These are phyloP conservation scores for Apis dorsata DNA, from an alignment of 1,140 invertebrate species.

Conservation along the genomic window DNA sequence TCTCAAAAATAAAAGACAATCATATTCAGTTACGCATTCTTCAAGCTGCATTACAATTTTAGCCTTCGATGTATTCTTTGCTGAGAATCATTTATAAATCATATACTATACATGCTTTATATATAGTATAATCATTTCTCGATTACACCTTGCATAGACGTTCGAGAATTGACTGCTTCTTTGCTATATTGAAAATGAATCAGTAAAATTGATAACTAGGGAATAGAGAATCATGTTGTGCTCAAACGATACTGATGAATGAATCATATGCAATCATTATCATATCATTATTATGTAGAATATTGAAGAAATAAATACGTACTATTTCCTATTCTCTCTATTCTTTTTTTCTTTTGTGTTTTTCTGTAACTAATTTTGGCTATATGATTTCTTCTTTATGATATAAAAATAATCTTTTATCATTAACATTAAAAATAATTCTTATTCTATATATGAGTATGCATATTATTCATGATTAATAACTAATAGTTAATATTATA, in stretches of 20 bases:
- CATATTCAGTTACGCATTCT: not conserved
- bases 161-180: not conserved
- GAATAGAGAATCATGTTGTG: not conserved
- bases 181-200: not conserved
- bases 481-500: not conserved
- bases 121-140: not conserved
- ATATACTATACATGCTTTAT: too few species aligned
- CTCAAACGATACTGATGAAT: not conserved
- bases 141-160: not conserved
- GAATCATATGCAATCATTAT: not conserved
- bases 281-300: not conserved
- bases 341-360: not conserved
- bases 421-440: too few species aligned
- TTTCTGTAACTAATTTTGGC: not conserved
- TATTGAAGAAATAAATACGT: not conserved
- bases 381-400: not conserved
- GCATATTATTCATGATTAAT: too few species aligned
- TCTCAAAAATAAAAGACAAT: constrained; percentile 10
- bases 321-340: not conserved
- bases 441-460: too few species aligned
- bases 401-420: too few species aligned
- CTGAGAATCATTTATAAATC: too few species aligned
- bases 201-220: not conserved
- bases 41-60: not conserved
- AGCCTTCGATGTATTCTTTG: not conserved